Evolutionary conservation across 1,140 invertebrate genomes (phyloP).

Genomic region (Drosophila ironensis): DNA sequence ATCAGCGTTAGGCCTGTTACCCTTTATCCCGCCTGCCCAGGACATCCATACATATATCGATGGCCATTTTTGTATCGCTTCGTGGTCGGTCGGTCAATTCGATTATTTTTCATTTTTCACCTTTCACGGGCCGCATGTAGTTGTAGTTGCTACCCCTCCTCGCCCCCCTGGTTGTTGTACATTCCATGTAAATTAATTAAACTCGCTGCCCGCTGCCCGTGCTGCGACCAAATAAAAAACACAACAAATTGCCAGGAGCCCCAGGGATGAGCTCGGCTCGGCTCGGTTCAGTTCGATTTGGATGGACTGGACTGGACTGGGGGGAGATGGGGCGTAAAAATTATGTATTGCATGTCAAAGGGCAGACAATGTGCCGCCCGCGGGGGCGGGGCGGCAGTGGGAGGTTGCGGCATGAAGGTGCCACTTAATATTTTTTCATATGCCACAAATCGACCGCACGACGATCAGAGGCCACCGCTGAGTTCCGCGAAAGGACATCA

Average conservation of each 20-base stretch:
- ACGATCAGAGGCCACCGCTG: constrained; percentile 58
- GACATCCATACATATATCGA: constrained; percentile 2
- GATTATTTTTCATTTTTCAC: constrained; percentile 74
- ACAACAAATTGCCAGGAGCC: constrained; percentile 69
- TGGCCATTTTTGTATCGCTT: constrained; percentile 36
- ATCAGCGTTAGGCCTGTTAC: constrained; percentile 43
- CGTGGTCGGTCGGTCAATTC: constrained; percentile 67
- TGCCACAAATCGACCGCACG: constrained; percentile 77
- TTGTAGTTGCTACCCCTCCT: constrained; percentile 24
- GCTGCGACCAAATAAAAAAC: constrained; percentile 51
- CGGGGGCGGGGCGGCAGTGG: not conserved
- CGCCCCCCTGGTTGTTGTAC: constrained; percentile 57
- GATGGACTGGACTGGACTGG: constrained; percentile 1
- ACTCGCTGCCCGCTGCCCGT: constrained; percentile 66
- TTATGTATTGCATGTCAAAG: constrained; percentile 80
- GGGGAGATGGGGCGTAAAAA: constrained; percentile 47
- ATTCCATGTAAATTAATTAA: constrained; percentile 81
- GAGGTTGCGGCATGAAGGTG: constrained; percentile 30
- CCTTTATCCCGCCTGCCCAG: not conserved
- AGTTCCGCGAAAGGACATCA: constrained; percentile 32
- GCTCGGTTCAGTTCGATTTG: constrained; percentile 5
- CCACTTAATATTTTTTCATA: constrained; percentile 80
- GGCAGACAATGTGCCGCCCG: constrained; percentile 62
- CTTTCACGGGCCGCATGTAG: constrained; percentile 54
- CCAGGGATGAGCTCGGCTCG: constrained; percentile 19